Base-by-base conservation (phyloP, 2,888 invertebrate genomes). In the Volucella inflata region DNA sequence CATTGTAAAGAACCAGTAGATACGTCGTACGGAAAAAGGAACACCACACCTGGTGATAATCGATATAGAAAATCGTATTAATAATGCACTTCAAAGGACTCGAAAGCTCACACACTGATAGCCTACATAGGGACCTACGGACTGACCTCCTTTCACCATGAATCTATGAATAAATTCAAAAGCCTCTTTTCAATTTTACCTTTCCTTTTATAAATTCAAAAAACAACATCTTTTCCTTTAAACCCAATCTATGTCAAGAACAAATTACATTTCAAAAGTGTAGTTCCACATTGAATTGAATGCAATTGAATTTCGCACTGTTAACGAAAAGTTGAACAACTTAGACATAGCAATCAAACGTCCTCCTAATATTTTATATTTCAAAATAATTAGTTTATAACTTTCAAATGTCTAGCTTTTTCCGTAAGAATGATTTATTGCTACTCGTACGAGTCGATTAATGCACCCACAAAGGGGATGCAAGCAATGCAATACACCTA, bases 161-260 rank as follows among this genome's bases (percentile, higher is more conserved):
- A 30, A 6, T 30, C 1, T 6, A 30, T 30, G 4, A 30, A 30
- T 30, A 30, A 30, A 30, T 30, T 30, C 6, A 6, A n/a, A 30
- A 30, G 46, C 57, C 21, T 17, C 17, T 55, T 76, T 60, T 36
- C 44, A 59, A 36, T 71, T 71, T 40, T 60, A 74, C 60, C 30
- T 53, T 10, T 14, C 42, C 40, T 42, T 16, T 67, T 16, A 17
- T 40, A 51, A 75, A 30, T 30, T 30, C 30, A 30, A 6, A 30
- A 4, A 30, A 30, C 51, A 57, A n/a, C 44, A 60, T 30, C 77
- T 74, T 77, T 67, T 62, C 48, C 30, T 55, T 67, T 44, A 42
- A 44, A 38, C 55, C 38, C 14, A 53, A 68, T 68, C 74, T 78
- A 57, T 78, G 83, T 83, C 83, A 83, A 83, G 78, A 51, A 68